Base-by-base conservation (phyloP, 2,888 invertebrate genomes). In the Caenorhabditis sp. region DNA sequence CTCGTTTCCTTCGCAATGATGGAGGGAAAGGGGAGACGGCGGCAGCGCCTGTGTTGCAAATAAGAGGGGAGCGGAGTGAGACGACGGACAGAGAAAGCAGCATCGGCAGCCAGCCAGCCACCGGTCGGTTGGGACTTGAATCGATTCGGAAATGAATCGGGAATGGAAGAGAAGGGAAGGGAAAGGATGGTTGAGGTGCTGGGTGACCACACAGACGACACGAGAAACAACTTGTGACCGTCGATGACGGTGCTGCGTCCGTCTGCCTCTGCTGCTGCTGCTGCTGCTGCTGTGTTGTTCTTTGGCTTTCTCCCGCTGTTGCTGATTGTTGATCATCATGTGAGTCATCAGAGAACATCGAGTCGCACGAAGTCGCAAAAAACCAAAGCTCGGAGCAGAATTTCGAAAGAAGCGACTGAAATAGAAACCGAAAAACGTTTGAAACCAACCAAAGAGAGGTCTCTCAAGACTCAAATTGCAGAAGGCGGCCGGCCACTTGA, bases 1-100 rank as follows among this genome's bases (percentile, higher is more conserved):
- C 53, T 11, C 47, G 20, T 18, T 51, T 9, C 20, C 28, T 62
- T 4, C 20, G 6, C 32, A 20, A 50, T 53, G 37, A 37, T 24
- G 37, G 18, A 24, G 37, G 35, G n/a, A n/a, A n/a, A n/a, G n/a
- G n/a, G n/a, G n/a, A n/a, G n/a, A n/a, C 18, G 18, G 15, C 13
- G 35, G 51, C 28, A 22, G 32, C 40, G 56, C 44, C 40, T 24
- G 58, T 60, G 60, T 61, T 70, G 70, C 70, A 70, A 70, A 61
- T 58, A 47, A 58, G 35, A 53, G 26, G 26, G 8, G 51, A 53
- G 40, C 50, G 65, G n/a, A n/a, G n/a, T n/a, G n/a, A n/a, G n/a
- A n/a, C n/a, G 37, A 13, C 28, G 47, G 64, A 18, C 24, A 64
- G 64, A 64, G n/a, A 26, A 22, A 64, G 50, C 28, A 5, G 2